phyloP scores from a whole-genome alignment of 2,888 invertebrate genomes.

The Pimpla rufipes region DNA sequence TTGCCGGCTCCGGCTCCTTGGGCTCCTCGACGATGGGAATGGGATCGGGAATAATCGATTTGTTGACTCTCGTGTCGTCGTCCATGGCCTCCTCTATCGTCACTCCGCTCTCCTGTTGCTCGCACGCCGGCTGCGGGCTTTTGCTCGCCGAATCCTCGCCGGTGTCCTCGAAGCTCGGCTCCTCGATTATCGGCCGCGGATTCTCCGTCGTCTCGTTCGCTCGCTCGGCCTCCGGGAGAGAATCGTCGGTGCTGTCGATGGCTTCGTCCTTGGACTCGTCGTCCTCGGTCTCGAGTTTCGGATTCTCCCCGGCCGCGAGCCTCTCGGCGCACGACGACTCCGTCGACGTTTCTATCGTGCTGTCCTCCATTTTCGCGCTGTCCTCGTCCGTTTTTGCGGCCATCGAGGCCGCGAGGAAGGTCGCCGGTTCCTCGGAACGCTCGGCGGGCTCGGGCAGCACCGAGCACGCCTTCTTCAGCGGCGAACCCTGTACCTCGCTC shows the following conservation, averaged over 20 bases:
- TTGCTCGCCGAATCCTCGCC: constrained; percentile 19
- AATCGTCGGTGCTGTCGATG: constrained; percentile 26
- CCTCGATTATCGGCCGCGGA: constrained; percentile 67
- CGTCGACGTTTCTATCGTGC: constrained; percentile 26
- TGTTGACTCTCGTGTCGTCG: constrained; percentile 72
- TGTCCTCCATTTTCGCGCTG: constrained; percentile 12
- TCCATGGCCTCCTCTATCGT: constrained; percentile 80
- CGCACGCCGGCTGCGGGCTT: constrained; percentile 18
- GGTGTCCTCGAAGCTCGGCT: constrained; percentile 64
- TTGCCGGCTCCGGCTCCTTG: constrained; percentile 66
- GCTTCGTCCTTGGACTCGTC: constrained; percentile 45
- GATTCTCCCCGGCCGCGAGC: constrained; percentile 4
- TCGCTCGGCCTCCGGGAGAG: constrained; percentile 48
- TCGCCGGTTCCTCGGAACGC: constrained; percentile 12
- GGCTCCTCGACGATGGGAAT: constrained; percentile 81
- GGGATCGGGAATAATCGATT: constrained; percentile 79
- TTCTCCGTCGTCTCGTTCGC: constrained; percentile 60
- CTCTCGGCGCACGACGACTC: constrained; percentile 35
- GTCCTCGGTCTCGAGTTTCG: constrained; percentile 15
- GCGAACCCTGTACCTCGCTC: not conserved
- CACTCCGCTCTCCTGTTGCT: constrained; percentile 60
- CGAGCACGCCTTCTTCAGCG: constrained; percentile 34
- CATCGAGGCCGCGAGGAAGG: not conserved
- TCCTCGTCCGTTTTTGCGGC: not conserved
- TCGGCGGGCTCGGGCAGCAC: constrained; percentile 25